These are phyloP conservation scores for Phyllotis vaccarum DNA, from an alignment of 2,797 vertebrate species.

Conservation along the genomic window DNA sequence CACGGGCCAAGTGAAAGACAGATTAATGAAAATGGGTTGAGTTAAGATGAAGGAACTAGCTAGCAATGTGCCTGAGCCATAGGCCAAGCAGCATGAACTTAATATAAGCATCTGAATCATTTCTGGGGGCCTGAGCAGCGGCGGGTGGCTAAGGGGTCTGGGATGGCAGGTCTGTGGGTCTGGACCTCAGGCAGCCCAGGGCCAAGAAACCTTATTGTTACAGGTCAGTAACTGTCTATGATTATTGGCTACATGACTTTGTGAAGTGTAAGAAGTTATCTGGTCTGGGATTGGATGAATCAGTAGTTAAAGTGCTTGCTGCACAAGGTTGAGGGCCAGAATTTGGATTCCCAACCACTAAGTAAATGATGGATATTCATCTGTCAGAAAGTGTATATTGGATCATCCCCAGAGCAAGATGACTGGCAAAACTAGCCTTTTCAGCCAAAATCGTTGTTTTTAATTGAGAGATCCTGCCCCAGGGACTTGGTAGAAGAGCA, in stretches of 20 bases:
- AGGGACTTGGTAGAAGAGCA: neutral
- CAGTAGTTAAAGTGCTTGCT: neutral
- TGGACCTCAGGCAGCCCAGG: too few relatives aligned
- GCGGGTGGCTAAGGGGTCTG: too few relatives aligned
- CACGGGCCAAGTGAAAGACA: too few relatives aligned
- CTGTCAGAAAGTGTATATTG: neutral
- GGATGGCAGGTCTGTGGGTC: too few relatives aligned
- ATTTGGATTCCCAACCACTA: neutral
- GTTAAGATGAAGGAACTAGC: too few relatives aligned
- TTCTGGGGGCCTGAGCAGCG: too few relatives aligned
- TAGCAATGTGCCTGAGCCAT: too few relatives aligned
- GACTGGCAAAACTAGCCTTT: neutral
- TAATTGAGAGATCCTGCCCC: neutral
- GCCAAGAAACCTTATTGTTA: too few relatives aligned
- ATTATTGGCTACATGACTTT: neutral
- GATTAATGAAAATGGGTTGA: too few relatives aligned
- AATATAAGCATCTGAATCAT: too few relatives aligned
- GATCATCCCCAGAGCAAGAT: neutral
- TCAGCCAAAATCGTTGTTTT: neutral
- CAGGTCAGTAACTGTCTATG: too few relatives aligned
- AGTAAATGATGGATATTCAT: neutral
- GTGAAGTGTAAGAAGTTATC: conserved; percentile 29
- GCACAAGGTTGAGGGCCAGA: neutral
- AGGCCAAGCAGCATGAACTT: too few relatives aligned
- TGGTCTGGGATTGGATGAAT: neutral